phyloP scores from a whole-genome alignment of 2,888 invertebrate species.

The Chloromyia formosa region DNA sequence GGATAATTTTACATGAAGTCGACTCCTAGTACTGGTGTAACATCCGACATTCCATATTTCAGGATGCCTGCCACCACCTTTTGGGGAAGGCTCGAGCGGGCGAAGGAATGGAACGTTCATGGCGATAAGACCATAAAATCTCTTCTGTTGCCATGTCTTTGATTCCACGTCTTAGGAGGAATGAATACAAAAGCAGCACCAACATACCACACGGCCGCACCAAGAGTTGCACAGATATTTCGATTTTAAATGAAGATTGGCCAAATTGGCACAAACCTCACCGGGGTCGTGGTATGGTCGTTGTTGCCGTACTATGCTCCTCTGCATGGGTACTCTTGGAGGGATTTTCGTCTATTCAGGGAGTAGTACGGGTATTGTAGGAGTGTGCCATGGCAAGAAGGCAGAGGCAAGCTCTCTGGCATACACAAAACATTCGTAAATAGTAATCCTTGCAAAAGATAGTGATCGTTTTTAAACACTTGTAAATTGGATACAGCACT shows the following conservation, averaged over 20 bases:
- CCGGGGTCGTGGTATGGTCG: background rate
- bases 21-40: too few species aligned
- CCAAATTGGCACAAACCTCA: background rate
- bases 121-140: conserved; percentile 1
- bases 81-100: background rate
- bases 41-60: background rate
- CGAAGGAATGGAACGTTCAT: background rate
- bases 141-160: conserved; percentile 4
- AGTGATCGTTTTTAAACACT: conserved; percentile 36
- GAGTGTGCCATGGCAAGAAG: too few species aligned
- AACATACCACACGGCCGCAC: background rate
- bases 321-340: too few species aligned
- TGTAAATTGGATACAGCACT: conserved; percentile 38
- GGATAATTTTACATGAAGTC: too few species aligned
- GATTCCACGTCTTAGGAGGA: background rate
- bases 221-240: background rate
- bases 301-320: too few species aligned
- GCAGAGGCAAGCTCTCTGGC: conserved; percentile 6
- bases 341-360: background rate
- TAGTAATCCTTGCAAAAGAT: conserved; percentile 22
- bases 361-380: background rate
- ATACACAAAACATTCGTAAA: conserved; percentile 12
- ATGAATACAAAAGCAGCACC: background rate
- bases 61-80: background rate
- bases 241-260: conserved; percentile 4